A percentile compares a stretch with the other conserved stretches of the same genome.
These are phyloP conservation scores for Xylocampa areola DNA, from an alignment of 2,888 invertebrate genomes.

Conservation along the genomic window DNA sequence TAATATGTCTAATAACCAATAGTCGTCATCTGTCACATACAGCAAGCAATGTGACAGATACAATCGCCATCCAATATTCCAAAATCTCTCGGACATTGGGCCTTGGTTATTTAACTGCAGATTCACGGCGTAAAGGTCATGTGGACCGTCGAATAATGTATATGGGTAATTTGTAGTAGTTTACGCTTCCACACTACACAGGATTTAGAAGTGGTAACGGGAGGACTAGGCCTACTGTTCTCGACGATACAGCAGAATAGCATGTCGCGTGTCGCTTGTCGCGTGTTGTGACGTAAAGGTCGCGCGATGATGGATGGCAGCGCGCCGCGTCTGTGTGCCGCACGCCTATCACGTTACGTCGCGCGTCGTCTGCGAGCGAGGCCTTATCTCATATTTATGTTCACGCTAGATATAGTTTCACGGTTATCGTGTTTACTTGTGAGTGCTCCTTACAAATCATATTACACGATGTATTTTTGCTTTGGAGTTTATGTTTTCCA, in stretches of 20 bases:
- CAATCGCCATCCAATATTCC: too few species aligned
- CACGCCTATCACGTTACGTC: conserved; percentile 1
- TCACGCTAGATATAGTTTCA: not conserved
- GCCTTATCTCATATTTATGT: conserved; percentile 14
- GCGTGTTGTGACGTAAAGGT: conserved; percentile 17
- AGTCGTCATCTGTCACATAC: too few species aligned
- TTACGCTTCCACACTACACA: too few species aligned
- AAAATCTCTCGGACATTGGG: too few species aligned
- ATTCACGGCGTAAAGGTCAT: too few species aligned
- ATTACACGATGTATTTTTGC: not conserved
- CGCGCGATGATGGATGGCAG: conserved; percentile 24
- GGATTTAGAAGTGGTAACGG: too few species aligned
- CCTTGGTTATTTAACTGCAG: too few species aligned
- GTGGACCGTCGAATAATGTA: too few species aligned
- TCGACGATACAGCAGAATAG: too few species aligned
- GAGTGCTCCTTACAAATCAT: not conserved
- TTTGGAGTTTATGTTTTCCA: not conserved
- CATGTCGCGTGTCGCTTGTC: not conserved
- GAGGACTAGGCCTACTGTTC: conserved; percentile 4
- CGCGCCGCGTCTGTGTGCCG: conserved; percentile 10
- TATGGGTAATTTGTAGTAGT: too few species aligned
- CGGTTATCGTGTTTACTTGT: conserved; percentile 2
- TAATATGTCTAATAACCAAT: too few species aligned
- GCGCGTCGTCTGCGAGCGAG: not conserved
- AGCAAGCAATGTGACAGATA: too few species aligned